phyloP scores from a whole-genome alignment of 2,888 invertebrate species.

The Caenorhabditis japonica region DNA sequence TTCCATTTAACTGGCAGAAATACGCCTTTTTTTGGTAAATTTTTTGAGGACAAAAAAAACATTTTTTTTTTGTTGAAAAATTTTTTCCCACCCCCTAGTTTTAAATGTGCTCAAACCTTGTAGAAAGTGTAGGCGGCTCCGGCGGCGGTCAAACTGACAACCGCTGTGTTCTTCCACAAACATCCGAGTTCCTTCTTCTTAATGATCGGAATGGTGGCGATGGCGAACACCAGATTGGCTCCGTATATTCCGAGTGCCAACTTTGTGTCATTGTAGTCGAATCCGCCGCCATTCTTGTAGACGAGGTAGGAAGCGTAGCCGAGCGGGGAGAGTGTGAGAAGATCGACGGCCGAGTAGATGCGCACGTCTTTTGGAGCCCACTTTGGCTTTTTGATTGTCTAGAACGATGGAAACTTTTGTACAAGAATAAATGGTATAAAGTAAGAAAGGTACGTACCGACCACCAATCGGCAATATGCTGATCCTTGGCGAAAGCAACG shows the following conservation, averaged over 20 bases:
- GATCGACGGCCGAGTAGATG: conserved; percentile 67
- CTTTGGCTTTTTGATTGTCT: conserved; percentile 64
- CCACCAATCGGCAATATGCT: conserved; percentile 62
- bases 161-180: conserved; percentile 63
- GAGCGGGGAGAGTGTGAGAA: conserved; percentile 67
- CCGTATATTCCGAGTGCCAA: conserved; percentile 70
- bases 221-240: conserved; percentile 61
- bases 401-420: conserved; percentile 8
- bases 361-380: conserved; percentile 68
- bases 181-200: conserved; percentile 68
- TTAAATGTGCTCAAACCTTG: no score
- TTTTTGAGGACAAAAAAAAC: no score
- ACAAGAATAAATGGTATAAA: no score
- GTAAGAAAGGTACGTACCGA: conserved; percentile 56
- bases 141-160: conserved; percentile 65
- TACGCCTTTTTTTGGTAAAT: no score
- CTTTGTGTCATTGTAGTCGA: conserved; percentile 73
- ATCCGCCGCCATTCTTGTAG: conserved; percentile 75
- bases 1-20: no score
- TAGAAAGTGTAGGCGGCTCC: conserved; percentile 70
- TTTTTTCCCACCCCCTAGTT: no score
- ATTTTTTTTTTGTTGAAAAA: no score
- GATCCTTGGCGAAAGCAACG: conserved; percentile 57
- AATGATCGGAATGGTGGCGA: conserved; percentile 64
- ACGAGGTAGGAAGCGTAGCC: conserved; percentile 75